Conservation (phyloP, 2,113 vertebrate species). For the Paedocypris sp. region DNA sequence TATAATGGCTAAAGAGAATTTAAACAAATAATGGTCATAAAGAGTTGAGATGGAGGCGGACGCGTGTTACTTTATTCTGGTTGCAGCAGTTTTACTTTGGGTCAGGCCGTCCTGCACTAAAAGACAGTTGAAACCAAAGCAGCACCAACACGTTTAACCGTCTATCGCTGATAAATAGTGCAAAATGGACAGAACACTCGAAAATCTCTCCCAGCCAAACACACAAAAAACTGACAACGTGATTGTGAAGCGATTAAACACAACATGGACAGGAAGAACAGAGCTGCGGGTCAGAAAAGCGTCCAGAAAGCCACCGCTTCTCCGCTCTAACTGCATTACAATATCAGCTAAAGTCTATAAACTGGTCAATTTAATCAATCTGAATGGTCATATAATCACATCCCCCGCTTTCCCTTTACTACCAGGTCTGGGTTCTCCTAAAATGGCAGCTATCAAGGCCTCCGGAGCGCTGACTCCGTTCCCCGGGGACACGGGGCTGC, state of each 20-base stretch:
- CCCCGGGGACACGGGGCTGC: conserved; percentile 45
- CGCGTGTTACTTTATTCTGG: neutral
- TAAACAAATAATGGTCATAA: no score
- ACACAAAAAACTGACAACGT: neutral
- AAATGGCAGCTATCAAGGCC: conserved; percentile 59
- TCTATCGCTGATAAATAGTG: neutral
- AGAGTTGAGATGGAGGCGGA: conserved; percentile 19
- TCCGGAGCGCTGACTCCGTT: conserved; percentile 47
- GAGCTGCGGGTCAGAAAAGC: conserved; percentile 31
- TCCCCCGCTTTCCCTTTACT: conserved; percentile 41
- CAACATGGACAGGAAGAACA: conserved; percentile 2
- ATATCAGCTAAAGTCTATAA: neutral
- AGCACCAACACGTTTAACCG: neutral
- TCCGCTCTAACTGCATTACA: neutral
- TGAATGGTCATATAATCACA: conserved; percentile 24
- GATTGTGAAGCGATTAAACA: neutral
- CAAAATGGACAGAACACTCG: neutral
- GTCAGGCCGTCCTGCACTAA: conserved; percentile 1
- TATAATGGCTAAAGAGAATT: no score
- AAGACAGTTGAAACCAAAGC: neutral
- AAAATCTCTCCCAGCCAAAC: neutral
- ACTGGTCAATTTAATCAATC: neutral
- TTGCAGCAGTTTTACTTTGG: neutral
- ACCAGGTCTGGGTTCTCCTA: conserved; percentile 52
- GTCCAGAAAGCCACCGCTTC: neutral